These are phyloP conservation scores for Caenorhabditis brenneri DNA, from an alignment of 1,140 invertebrate species.

Conservation along the genomic window DNA sequence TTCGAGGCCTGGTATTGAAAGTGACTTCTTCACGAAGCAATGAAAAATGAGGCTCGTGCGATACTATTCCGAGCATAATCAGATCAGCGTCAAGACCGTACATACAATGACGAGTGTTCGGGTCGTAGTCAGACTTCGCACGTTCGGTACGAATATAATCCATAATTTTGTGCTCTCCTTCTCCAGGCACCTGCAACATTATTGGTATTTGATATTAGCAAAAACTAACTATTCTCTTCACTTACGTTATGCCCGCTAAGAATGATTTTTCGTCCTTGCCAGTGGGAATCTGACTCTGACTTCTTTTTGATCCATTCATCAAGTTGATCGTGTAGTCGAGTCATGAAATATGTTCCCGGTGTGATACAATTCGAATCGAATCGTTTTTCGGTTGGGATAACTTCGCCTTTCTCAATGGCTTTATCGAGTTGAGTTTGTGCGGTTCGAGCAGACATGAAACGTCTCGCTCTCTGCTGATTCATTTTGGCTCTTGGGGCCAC, in stretches of 20 bases:
- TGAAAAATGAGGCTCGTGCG: conserved; percentile 97
- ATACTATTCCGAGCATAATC: conserved; percentile 94
- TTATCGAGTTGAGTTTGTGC: conserved; percentile 84
- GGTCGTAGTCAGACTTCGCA: conserved; percentile 91
- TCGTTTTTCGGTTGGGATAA: conserved; percentile 78
- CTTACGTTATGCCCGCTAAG: conserved; percentile 79
- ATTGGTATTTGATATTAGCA: neutral
- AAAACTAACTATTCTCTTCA: too few species aligned
- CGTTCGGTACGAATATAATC: conserved; percentile 91
- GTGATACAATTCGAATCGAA: conserved; percentile 99
- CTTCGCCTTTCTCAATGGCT: conserved; percentile 77
- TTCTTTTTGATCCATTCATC: conserved; percentile 87
- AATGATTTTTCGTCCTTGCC: conserved; percentile 74
- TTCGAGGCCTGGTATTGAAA: conserved; percentile 75
- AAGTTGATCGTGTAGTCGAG: conserved; percentile 82
- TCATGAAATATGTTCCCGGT: conserved; percentile 80
- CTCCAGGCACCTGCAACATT: conserved; percentile 77
- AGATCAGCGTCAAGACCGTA: conserved; percentile 96
- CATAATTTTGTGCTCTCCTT: conserved; percentile 99
- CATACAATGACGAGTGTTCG: conserved; percentile 93
- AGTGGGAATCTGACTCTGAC: conserved; percentile 82
- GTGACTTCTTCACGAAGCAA: conserved; percentile 90
- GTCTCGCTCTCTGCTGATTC: conserved; percentile 95
- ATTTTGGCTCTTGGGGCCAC: conserved; percentile 80
- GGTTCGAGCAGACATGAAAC: conserved; percentile 85